Base-by-base conservation (phyloP, 2,113 vertebrate species). In the Serinus canaria region DNA sequence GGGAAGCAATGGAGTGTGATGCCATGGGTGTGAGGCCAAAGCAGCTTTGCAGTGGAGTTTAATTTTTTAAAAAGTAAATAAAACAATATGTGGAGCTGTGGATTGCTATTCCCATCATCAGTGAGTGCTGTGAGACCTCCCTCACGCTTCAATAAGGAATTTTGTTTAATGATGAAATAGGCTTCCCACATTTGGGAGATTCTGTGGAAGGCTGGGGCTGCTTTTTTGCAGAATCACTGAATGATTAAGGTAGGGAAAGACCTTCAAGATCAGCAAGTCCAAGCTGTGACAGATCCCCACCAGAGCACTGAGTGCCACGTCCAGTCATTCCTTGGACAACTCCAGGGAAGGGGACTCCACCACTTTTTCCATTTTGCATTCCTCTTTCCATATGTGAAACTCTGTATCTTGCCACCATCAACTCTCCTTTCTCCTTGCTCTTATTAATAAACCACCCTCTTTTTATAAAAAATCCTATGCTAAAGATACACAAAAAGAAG, bases 1-100 rank as follows among this genome's bases (percentile, higher is more conserved):
- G 74, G 58, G 53, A 83, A 80, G 33, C 62, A 90, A 90, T 77
- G 37, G 85, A 56, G 68, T 90, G 91, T 46, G 83, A 96, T 95
- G 86, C 84, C 55, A 9, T 50, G 83, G 77, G 56, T 95, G 87
- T 86, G 94, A 95, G 75, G 87, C 95, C 91, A 87, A 88, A 88
- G 69, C 13, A 58, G 64, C 47, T 83, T 92, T 91, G 75, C 76
- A 88, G 7, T 22, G 31, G 90, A 78, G 43, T 69, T 85, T 83
- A 53, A 55, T 70, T 93, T 89, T 89, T 79, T 22, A 11, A 16
- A n/a, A 78, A 78, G 62, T 95, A 86, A 96, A 95, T 90, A 87
- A 91, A 93, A 72, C 79, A 95, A 80, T 52, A 74, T 72, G 91
- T 83, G 77, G 50, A 90, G 59, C 17, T 67, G 83, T 95, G 87